Evolutionary conservation across 2,888 invertebrate species (phyloP).

Genomic region (Macrosoma leucophasiata): DNA sequence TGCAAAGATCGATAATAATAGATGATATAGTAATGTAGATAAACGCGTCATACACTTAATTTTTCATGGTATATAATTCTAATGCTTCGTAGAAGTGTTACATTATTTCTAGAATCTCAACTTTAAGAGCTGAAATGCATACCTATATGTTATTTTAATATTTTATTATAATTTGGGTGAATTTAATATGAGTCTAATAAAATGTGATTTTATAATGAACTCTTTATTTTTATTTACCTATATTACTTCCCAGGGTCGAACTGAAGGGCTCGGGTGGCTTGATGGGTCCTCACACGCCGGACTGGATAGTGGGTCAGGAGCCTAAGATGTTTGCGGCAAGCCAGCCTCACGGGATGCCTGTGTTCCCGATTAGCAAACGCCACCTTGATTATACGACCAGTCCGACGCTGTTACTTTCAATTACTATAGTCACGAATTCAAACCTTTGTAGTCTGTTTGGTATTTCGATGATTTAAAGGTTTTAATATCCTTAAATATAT

Average conservation of each 20-base stretch:
- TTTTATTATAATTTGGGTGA: conserved; percentile 36
- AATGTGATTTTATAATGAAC: conserved; percentile 37
- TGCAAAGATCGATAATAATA: too few species aligned
- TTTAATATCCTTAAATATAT: too few species aligned
- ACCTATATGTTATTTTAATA: conserved; percentile 23
- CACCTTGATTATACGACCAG: too few species aligned
- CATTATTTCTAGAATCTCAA: conserved; percentile 27
- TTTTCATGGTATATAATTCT: conserved; percentile 23
- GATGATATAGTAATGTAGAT: too few species aligned
- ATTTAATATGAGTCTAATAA: conserved; percentile 44
- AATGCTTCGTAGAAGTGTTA: conserved; percentile 43
- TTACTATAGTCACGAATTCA: too few species aligned
- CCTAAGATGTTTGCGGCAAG: conserved; percentile 3
- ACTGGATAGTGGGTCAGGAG: neutral
- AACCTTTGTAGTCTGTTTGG: too few species aligned
- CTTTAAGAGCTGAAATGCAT: conserved; percentile 21
- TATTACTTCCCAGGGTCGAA: neutral
- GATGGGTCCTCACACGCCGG: neutral
- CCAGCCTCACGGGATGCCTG: too few species aligned
- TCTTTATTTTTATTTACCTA: conserved; percentile 25
- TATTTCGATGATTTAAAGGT: too few species aligned
- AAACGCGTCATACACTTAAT: conserved; percentile 10
- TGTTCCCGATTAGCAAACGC: too few species aligned
- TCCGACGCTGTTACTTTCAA: too few species aligned
- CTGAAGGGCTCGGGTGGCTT: neutral